These are phyloP conservation scores for Arizona elegans DNA, from an alignment of 2,113 vertebrate species.

Conservation along the genomic window DNA sequence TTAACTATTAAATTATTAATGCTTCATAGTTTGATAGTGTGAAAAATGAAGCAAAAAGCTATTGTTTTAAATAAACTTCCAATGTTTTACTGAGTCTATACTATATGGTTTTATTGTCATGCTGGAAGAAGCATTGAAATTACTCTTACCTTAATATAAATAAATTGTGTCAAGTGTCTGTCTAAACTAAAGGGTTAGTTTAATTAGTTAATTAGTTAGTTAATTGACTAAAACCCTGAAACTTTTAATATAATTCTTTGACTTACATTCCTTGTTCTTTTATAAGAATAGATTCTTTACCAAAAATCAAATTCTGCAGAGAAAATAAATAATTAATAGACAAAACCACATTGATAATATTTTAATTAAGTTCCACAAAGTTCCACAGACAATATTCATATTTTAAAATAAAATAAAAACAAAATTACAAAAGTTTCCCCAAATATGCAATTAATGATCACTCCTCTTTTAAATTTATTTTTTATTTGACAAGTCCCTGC, in stretches of 20 bases:
- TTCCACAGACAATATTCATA: accelerated
- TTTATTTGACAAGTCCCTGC: background rate
- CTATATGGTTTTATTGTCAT: conserved; percentile 26
- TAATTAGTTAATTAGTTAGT: background rate
- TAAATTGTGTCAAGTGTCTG: background rate
- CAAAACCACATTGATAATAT: background rate
- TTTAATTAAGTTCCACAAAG: background rate
- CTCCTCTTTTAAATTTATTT: background rate
- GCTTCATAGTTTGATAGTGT: background rate
- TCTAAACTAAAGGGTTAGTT: background rate
- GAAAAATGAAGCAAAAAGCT: conserved; percentile 47
- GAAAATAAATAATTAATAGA: background rate
- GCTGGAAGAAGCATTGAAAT: conserved; percentile 40
- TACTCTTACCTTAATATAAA: background rate
- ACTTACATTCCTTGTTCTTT: accelerated
- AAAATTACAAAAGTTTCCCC: background rate
- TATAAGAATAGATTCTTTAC: background rate
- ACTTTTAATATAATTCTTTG: background rate
- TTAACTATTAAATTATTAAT: background rate
- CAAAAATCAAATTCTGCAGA: background rate
- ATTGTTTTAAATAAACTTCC: background rate
- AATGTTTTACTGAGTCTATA: conserved; percentile 27
- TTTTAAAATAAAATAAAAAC: background rate
- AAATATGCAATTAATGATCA: background rate
- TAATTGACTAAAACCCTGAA: background rate